Evolutionary conservation across 2,113 vertebrate species (phyloP).

Genomic region (Odontesthes bonariensis): DNA sequence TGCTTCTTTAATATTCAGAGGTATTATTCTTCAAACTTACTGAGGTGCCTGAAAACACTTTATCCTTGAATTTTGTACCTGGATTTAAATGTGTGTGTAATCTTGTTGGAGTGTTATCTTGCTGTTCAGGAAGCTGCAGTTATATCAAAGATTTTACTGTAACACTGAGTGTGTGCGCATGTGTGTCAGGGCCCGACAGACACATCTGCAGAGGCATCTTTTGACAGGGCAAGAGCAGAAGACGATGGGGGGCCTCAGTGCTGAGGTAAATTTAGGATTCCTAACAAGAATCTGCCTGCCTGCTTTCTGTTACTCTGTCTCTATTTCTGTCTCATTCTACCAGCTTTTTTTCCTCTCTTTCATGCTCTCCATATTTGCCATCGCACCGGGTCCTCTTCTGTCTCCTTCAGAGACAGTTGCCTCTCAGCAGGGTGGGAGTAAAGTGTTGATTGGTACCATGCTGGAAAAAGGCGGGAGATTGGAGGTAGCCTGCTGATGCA

Average conservation of each 20-base stretch:
- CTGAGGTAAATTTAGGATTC: conserved; percentile 61
- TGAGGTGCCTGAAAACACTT: conserved; percentile 26
- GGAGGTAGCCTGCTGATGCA: conserved; percentile 51
- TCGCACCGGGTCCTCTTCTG: conserved; percentile 60
- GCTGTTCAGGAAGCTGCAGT: conserved; percentile 9
- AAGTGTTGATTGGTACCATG: conserved; percentile 82
- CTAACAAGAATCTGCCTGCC: conserved; percentile 43
- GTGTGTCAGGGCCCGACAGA: conserved; percentile 24
- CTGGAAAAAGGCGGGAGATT: conserved; percentile 73
- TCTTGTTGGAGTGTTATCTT: background rate
- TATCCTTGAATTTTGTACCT: background rate
- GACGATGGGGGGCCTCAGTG: conserved; percentile 25
- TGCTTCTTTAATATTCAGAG: conserved; percentile 33
- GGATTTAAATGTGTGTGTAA: conserved; percentile 33
- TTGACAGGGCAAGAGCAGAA: conserved; percentile 59
- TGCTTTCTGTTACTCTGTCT: conserved; percentile 45
- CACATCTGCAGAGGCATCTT: conserved; percentile 37
- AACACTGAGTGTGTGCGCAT: conserved; percentile 15
- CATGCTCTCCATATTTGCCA: conserved; percentile 44
- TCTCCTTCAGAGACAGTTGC: conserved; percentile 66
- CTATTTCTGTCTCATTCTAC: conserved; percentile 56
- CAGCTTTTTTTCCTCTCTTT: conserved; percentile 38
- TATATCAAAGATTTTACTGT: conserved; percentile 33
- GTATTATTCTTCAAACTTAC: conserved; percentile 32
- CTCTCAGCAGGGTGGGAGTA: conserved; percentile 67